Evolutionary conservation across 2,113 vertebrate genomes (phyloP).

Genomic region (Falco punctatus): DNA sequence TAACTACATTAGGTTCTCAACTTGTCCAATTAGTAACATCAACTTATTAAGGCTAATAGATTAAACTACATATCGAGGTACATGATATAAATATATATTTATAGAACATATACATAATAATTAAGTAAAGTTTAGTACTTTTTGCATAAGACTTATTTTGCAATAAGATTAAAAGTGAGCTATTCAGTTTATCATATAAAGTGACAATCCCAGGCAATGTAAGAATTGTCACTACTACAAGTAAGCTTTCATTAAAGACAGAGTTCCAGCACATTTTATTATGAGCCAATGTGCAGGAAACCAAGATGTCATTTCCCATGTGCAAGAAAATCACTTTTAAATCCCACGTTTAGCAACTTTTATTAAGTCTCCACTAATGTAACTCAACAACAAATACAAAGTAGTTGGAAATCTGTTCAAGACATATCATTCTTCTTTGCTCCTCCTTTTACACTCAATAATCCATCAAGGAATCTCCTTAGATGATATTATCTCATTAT

Average conservation of each 20-base stretch:
- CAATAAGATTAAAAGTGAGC: background rate
- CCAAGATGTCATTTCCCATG: background rate
- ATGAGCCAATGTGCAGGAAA: background rate
- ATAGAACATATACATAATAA: background rate
- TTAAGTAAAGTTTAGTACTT: background rate
- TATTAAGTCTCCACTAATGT: conserved; percentile 21
- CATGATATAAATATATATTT: background rate
- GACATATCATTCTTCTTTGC: background rate
- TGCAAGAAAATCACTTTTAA: conserved; percentile 11
- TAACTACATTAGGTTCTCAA: background rate
- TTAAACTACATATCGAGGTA: background rate
- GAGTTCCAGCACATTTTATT: background rate
- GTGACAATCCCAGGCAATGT: background rate
- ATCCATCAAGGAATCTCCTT: background rate
- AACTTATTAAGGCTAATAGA: background rate
- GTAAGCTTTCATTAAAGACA: background rate
- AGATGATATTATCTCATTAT: background rate
- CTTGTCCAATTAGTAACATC: background rate
- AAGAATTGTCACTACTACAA: background rate
- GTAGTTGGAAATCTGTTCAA: background rate
- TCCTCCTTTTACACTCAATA: background rate
- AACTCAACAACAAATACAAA: background rate
- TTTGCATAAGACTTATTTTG: background rate
- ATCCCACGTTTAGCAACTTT: background rate
- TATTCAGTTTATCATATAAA: background rate